Base-by-base conservation (phyloP, 2,888 invertebrate genomes). In the Synanthedon vespiformis region DNA sequence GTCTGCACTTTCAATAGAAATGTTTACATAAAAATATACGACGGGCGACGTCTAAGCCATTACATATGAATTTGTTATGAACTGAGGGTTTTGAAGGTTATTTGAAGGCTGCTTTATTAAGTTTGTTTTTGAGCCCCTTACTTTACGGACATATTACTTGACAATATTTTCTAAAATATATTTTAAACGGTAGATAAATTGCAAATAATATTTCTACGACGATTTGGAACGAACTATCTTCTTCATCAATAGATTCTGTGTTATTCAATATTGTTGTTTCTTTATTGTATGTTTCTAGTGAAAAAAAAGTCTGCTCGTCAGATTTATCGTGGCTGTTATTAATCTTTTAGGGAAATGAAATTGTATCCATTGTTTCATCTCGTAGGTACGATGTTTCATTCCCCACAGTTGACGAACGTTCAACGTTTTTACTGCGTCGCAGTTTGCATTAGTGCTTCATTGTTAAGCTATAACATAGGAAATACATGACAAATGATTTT, bases 361-460 rank as follows among this genome's bases (percentile, higher is more conserved):
- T 34, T 34, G 34, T 34, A 34, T 34, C 34, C 16, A 48, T 48
- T 48, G 48, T 48, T 8, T 48, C 48, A 18, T 8, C 8, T 12
- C 22, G 18, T 22, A 18, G 48, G 48, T 18, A 16, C 48, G 59
- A 62, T 70, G 70, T 73, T 74, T 72, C 67, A 63, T 65, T 68
- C 64, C 61, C 58, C 60, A 58, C 72, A 69, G 72, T 74, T 70
- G 73, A 51, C 66, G 63, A 69, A 64, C 68, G 50, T 12, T 50
- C 40, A 50, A 18, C 50, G 40, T 50, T 50, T 50, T 40, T 50
- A 34, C 34, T 40, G 13, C 68, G 70, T 68, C 64, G 66, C 61
- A 72, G 70, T 76, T 76, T 72, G 72, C 74, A 67, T 74, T 68
- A 64, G 58, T 60, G 67, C 59, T 62, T 64, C 67, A 68, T 69